Evolutionary conservation across 1,140 invertebrate genomes (phyloP), one percentile per base, ranked within the genome.

Genomic region (Galendromus occidentalis): DNA sequence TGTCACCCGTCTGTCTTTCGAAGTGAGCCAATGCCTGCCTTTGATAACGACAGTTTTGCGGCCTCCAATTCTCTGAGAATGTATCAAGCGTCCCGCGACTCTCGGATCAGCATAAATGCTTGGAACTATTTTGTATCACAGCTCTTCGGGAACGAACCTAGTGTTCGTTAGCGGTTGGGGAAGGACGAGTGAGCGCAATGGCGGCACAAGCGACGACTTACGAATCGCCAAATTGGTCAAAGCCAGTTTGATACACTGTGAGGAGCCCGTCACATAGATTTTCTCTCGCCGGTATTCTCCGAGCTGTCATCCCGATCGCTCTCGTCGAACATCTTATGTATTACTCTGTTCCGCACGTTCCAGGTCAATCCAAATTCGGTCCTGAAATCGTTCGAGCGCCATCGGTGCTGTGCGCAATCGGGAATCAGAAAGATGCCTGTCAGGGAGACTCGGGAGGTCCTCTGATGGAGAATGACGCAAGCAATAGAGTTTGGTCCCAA

Each of bases 121-220:
- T n/a, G n/a, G n/a, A n/a, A n/a, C 20, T 14, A 14, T 14, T 47
- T 7, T 14, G 20, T 44, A 22, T 59, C 22, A 59, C 51, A 59
- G 51, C 25, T 33, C 51, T 33, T 59, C 51, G 25, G 51, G 51
- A 18, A 59, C 25, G 25, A 59, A 59, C 51, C 25, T 59, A 17
- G 51, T 59, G 14, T 59, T 59, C 51, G 51, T 59, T 6, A 59
- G 51, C 22, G 51, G 51, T 22, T 59, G 51, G 51, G 51, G 51
- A 14, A 59, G 33, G 25, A 59, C 51, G 25, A 22, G 25, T 20
- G 51, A 59, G 9, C 14, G 33, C 22, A 22, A 25, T 14, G 14
- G 14, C 2, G 51, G 51, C 22, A 25, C 51, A 4, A 59, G 51
- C 51, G 51, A 59, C 6, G 51, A 59, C 51, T 22, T 59, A 6